Conservation (phyloP, 2,113 vertebrate species). For the Pedetes capensis region DNA sequence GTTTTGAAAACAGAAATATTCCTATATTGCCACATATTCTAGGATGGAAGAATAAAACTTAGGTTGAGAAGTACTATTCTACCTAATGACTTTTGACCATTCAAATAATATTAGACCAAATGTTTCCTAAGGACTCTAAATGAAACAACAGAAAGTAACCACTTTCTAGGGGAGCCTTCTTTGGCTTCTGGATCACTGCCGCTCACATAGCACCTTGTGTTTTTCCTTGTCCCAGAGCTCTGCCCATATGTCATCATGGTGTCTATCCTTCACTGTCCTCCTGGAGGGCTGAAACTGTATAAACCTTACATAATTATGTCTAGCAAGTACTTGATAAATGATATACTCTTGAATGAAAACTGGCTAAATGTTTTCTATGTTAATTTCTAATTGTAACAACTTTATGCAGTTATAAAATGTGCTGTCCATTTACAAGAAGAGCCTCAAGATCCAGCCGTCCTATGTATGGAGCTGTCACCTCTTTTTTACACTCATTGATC, state of each 20-base stretch:
- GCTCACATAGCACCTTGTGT: not conserved
- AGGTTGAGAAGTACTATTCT: not conserved
- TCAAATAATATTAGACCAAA: not conserved
- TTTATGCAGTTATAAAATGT: constrained; percentile 90
- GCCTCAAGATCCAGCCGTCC: constrained; percentile 83
- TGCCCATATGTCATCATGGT: not conserved
- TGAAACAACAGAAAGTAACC: not conserved
- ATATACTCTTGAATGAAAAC: not conserved
- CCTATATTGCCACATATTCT: not conserved
- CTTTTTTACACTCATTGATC: constrained; percentile 91
- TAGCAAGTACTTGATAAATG: not conserved
- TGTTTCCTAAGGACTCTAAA: not conserved
- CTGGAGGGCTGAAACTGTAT: not conserved
- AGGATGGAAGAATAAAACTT: not conserved
- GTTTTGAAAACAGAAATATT: not conserved
- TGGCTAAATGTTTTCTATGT: constrained; percentile 32
- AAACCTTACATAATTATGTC: not conserved
- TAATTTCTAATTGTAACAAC: constrained; percentile 75
- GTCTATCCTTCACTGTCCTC: not conserved
- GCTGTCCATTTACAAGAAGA: constrained; percentile 88
- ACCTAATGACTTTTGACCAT: not conserved
- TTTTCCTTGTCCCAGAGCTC: not conserved
- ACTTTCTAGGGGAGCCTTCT: not conserved
- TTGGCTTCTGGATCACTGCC: not conserved
- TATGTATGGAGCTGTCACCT: constrained; percentile 86